Conservation (phyloP, 2,113 vertebrate genomes). For the Ochotona princeps region DNA sequence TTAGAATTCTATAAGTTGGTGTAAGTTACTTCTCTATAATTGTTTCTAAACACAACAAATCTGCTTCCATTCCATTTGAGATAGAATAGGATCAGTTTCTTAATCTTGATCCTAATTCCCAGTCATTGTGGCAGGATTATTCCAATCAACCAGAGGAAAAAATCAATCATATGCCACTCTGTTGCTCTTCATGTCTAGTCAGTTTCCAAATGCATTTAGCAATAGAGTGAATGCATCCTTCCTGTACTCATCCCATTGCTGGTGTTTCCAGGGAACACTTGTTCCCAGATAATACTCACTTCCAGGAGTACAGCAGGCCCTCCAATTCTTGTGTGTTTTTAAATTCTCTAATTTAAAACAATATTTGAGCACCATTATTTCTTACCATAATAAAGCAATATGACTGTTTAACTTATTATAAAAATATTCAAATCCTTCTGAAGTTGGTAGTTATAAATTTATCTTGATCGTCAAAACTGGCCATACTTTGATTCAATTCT, state of each 20-base stretch:
- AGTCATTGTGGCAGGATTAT: not conserved
- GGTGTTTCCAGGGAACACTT: not conserved
- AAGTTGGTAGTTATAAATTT: not conserved
- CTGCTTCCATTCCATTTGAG: not conserved
- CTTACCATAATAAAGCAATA: not conserved
- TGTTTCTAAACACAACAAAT: slow-evolving; percentile 22
- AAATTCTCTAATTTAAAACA: not conserved
- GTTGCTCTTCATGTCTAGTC: not conserved
- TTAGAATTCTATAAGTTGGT: not conserved
- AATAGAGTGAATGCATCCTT: not conserved
- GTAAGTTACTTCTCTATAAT: not conserved
- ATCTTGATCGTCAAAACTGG: not conserved
- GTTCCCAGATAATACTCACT: not conserved
- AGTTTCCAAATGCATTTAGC: not conserved
- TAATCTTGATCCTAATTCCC: not conserved
- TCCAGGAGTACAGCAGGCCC: not conserved
- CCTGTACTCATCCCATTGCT: fast-evolving
- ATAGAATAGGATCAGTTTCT: not conserved
- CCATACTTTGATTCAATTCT: not conserved
- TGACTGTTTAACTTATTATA: not conserved
- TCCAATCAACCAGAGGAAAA: not conserved
- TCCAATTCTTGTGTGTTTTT: not conserved
- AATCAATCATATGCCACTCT: not conserved
- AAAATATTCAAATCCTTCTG: not conserved
- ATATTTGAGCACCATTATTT: not conserved